Percentiles rank a stretch among this genome's conserved stretches.
These are phyloP conservation scores for Apaloderma vittatum DNA, from an alignment of 2,113 vertebrate species.

Conservation along the genomic window DNA sequence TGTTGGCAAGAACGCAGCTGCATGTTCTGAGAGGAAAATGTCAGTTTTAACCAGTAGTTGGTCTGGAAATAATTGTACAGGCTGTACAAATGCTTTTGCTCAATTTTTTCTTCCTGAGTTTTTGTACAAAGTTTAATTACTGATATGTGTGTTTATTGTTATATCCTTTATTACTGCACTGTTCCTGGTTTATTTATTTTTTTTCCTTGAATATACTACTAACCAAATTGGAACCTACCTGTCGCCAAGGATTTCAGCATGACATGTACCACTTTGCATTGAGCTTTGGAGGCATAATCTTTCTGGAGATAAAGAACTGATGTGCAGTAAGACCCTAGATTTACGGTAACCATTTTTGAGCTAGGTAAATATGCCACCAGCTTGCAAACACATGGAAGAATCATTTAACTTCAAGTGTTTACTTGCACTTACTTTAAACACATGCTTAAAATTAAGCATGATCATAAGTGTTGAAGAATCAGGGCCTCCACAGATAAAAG, in stretches of 20 bases:
- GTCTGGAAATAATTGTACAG: not conserved
- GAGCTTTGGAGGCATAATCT: not conserved
- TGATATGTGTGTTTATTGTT: not conserved
- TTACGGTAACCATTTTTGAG: not conserved
- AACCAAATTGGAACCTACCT: not conserved
- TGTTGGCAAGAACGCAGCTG: not conserved
- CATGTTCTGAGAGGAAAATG: not conserved
- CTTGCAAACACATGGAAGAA: not conserved
- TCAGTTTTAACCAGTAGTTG: not conserved
- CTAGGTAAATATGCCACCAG: not conserved
- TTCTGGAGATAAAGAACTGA: not conserved
- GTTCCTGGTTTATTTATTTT: not conserved
- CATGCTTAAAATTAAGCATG: conserved; percentile 31
- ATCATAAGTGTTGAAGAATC: not conserved
- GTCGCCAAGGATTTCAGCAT: not conserved
- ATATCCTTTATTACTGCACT: not conserved
- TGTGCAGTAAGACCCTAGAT: not conserved
- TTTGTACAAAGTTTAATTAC: not conserved
- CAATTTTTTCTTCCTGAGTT: not conserved
- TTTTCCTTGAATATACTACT: not conserved
- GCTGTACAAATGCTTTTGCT: not conserved
- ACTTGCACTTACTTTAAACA: conserved; percentile 5
- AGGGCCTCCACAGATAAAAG: conserved; percentile 42
- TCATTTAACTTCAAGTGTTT: not conserved
- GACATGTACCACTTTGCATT: not conserved